Percentiles rank a stretch among this genome's conserved stretches.
Conservation (phyloP, 2,797 vertebrate species). For the Rhynchotus rufescens region DNA sequence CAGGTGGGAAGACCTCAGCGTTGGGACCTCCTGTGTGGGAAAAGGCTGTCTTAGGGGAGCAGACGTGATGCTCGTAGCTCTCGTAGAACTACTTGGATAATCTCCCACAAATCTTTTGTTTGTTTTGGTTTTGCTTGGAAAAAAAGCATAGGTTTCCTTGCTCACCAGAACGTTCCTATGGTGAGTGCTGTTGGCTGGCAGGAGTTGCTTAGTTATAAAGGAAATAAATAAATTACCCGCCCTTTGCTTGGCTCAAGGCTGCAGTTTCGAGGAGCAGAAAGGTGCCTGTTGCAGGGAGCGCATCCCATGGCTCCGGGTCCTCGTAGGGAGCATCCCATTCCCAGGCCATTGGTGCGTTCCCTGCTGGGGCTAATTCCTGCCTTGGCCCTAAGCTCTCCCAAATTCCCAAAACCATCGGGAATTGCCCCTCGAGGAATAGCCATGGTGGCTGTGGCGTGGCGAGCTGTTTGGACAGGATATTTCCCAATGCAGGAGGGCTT, state of each 20-base stretch:
- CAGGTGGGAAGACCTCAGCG: not conserved
- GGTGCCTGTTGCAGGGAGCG: not conserved
- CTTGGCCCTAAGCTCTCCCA: constrained; percentile 40
- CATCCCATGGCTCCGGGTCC: not conserved
- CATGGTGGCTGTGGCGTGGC: not conserved
- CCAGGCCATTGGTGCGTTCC: not conserved
- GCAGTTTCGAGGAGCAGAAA: not conserved
- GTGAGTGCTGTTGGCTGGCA: not conserved
- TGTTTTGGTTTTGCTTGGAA: not conserved
- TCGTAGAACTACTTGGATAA: not conserved
- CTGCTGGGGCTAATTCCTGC: not conserved
- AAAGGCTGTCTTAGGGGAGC: not conserved
- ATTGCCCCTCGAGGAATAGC: constrained; percentile 33
- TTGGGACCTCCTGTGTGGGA: not conserved
- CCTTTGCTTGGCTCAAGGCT: not conserved
- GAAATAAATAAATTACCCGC: too few relatives aligned
- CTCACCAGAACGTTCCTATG: not conserved
- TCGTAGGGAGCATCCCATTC: not conserved
- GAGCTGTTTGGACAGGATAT: not conserved
- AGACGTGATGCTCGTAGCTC: not conserved
- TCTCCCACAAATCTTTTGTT: not conserved
- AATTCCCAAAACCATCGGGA: constrained; percentile 8
- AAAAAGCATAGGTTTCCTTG: not conserved
- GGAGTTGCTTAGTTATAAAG: not conserved
- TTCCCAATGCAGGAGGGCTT: not conserved